Percentiles rank a stretch among this genome's conserved stretches.
phyloP scores from a whole-genome alignment of 2,888 invertebrate species.

The Synanthedon andrenaeformis region DNA sequence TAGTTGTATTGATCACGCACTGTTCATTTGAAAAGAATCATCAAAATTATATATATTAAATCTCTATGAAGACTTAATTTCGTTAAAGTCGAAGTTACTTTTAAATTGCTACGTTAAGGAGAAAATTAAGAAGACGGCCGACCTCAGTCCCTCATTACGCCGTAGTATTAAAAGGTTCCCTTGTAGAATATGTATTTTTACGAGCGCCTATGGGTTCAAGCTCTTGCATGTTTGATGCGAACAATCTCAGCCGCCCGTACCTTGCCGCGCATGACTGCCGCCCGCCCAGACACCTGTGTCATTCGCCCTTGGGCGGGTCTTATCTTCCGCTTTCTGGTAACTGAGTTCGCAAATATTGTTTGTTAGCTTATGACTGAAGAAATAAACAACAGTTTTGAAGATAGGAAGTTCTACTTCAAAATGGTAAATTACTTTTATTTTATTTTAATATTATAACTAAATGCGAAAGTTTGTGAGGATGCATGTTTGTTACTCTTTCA shows the following conservation, averaged over 20 bases:
- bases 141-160: conserved; percentile 59
- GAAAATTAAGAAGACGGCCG: conserved; percentile 59
- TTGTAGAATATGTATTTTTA: conserved; percentile 69
- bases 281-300: conserved; percentile 8
- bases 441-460: too few relatives aligned
- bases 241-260: conserved; percentile 43
- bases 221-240: conserved; percentile 61
- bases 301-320: conserved; percentile 18
- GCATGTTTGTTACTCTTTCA: too few relatives aligned
- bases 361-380: too few relatives aligned
- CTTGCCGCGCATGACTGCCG: conserved; percentile 16
- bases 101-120: conserved; percentile 29
- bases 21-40: too few relatives aligned
- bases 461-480: too few relatives aligned
- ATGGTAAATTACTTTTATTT: too few relatives aligned
- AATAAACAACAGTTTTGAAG: too few relatives aligned
- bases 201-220: conserved; percentile 39
- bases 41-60: too few relatives aligned
- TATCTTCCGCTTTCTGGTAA: neutral
- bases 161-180: conserved; percentile 60
- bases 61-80: too few relatives aligned
- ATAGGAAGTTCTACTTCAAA: too few relatives aligned
- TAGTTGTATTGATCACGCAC: conserved; percentile 5
- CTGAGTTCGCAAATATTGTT: neutral
- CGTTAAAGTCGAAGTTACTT: neutral